Conservation (phyloP, 2,797 vertebrate species). For the Petrocephalus sullivani region DNA sequence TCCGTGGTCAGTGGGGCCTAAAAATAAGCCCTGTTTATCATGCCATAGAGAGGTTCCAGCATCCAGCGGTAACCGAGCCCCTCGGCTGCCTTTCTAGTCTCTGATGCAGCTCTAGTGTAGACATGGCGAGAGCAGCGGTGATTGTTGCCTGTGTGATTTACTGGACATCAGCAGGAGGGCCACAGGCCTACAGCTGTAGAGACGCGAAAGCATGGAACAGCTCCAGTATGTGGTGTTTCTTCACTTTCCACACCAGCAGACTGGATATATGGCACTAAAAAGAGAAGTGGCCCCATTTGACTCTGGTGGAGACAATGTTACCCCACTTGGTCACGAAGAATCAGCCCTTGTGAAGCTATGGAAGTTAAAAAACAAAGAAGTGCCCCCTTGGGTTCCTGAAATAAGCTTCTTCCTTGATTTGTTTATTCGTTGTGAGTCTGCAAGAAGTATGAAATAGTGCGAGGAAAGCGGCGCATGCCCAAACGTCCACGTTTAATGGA, state of each 20-base stretch:
- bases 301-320: background rate
- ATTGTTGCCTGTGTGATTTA: background rate
- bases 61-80: background rate
- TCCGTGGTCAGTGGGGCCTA: background rate
- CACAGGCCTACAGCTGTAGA: background rate
- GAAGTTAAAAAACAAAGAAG: background rate
- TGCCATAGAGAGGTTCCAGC: background rate
- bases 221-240: background rate
- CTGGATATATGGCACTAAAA: background rate
- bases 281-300: background rate
- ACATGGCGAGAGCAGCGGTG: background rate
- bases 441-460: background rate
- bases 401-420: background rate
- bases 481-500: background rate
- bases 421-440: background rate
- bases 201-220: background rate
- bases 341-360: background rate
- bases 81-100: background rate
- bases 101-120: background rate
- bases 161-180: background rate
- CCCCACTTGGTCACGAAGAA: background rate
- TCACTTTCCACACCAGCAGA: background rate
- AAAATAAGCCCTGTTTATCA: constrained; percentile 7
- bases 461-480: background rate
- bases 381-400: background rate